Evolutionary conservation across 2,113 vertebrate species (phyloP).

Genomic region (Tenebrosternarchus preto): DNA sequence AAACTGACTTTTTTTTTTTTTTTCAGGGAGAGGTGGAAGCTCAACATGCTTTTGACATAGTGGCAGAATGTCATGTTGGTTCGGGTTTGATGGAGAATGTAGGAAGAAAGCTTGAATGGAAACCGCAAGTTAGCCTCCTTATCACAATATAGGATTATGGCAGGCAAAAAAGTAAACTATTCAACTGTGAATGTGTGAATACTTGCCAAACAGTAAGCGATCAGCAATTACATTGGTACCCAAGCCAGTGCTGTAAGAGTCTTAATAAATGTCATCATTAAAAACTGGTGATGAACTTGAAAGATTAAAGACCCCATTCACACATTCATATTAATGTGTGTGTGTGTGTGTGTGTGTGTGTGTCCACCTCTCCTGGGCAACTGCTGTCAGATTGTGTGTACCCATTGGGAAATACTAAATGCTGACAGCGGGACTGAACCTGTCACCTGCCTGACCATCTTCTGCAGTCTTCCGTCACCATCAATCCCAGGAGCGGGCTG

Average conservation of each 20-base stretch:
- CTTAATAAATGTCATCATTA: no score
- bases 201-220: no score
- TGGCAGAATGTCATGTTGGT: conserved; percentile 32
- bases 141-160: conserved; percentile 19
- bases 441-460: conserved; percentile 66
- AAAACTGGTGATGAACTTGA: neutral
- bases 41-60: conserved; percentile 39
- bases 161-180: neutral
- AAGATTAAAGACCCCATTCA: neutral
- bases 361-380: conserved; percentile 55
- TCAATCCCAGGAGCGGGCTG: conserved; percentile 17
- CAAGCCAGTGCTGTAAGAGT: no score
- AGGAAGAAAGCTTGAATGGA: neutral
- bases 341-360: conserved; percentile 18
- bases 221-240: no score
- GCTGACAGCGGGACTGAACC: conserved; percentile 65
- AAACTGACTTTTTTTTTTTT: conserved; percentile 35
- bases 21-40: neutral
- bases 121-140: conserved; percentile 13
- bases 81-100: conserved; percentile 33
- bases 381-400: conserved; percentile 64
- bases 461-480: conserved; percentile 19
- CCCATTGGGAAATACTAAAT: conserved; percentile 65
- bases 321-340: neutral
- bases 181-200: neutral